Evolutionary conservation across 2,797 vertebrate species (phyloP), one percentile per base, ranked within the genome.

Genomic region (Crypturellus tataupa): DNA sequence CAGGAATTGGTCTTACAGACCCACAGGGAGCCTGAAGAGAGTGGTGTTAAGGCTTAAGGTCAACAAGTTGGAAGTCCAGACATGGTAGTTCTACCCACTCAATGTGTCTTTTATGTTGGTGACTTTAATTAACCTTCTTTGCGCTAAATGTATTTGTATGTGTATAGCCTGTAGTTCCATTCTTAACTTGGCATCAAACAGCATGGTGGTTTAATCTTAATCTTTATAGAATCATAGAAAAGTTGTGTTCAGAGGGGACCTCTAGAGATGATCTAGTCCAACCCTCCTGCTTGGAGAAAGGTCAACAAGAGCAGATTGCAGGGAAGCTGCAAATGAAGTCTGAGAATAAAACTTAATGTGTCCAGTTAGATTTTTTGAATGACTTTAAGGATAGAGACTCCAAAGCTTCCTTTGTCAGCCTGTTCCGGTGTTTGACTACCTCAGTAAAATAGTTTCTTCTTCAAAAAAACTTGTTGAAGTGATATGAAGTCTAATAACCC

Each of bases 1-100:
- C 37, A 95, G 87, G 95, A 94, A 96, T 94, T 95, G 37, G 47
- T 60, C 86, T 72, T 91, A 35, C 42, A 46, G 82, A 90, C 76
- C 56, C 44, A 68, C 25, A 88, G 33, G 14, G 35, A 65, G 64
- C 44, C 88, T 80, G 51, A 90, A 79, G 60, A 80, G 40, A 68
- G 67, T 31, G 29, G 6, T 17, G 47, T 49, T 53, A 29, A 53
- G 8, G 62, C 64, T 84, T 83, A 85, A 85, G 70, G 29, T 60
- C 62, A 73, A 55, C 24, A 85, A 79, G 63, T 68, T 42, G 42
- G 35, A 84, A 80, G 67, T 63, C 35, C 58, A 25, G 46, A 23
- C 90, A 39, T 80, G 92, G 89, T 79, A 64, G 31, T 84, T 93
- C 77, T 84, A 21, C 21, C 39, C 2, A 4, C 60, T 79, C 37